Percentiles rank a stretch among this genome's conserved stretches.
Evolutionary conservation across 2,797 vertebrate species (phyloP).

Genomic region (Vespertilio murinus): DNA sequence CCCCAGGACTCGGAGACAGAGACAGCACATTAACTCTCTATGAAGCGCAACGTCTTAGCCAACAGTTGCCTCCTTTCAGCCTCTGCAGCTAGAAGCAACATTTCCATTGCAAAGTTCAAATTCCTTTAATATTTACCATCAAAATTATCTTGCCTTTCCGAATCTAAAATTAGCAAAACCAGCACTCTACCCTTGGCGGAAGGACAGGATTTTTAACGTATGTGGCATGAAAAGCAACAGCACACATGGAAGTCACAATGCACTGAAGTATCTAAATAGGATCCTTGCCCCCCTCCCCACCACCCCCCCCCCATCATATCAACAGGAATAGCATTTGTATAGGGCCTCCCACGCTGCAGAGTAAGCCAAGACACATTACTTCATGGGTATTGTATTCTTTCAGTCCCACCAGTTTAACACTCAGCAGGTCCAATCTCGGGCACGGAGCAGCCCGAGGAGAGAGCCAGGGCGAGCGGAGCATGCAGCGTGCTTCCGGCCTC

Average conservation of each 20-base stretch:
- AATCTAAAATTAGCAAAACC: slow-evolving; percentile 26
- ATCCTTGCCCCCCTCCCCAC: neutral
- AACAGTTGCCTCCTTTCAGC: neutral
- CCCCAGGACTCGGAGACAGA: neutral
- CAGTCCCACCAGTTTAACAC: neutral
- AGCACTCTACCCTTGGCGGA: neutral
- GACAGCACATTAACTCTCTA: neutral
- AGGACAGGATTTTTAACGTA: neutral
- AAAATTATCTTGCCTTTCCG: neutral
- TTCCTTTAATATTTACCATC: neutral
- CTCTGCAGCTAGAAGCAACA: neutral
- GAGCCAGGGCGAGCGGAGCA: neutral
- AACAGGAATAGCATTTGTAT: neutral
- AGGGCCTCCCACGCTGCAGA: neutral
- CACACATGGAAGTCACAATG: neutral
- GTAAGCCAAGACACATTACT: neutral
- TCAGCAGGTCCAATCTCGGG: neutral
- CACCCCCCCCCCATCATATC: neutral
- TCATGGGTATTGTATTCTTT: neutral
- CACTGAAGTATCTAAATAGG: neutral
- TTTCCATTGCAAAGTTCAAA: neutral
- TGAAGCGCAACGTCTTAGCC: neutral
- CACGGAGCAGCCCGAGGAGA: neutral
- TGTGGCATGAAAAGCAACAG: neutral
- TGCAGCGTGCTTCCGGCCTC: neutral